Evolutionary conservation across 2,113 vertebrate genomes (phyloP), one percentile per base, ranked within the genome.

Genomic region (Uropsilus gracilis): DNA sequence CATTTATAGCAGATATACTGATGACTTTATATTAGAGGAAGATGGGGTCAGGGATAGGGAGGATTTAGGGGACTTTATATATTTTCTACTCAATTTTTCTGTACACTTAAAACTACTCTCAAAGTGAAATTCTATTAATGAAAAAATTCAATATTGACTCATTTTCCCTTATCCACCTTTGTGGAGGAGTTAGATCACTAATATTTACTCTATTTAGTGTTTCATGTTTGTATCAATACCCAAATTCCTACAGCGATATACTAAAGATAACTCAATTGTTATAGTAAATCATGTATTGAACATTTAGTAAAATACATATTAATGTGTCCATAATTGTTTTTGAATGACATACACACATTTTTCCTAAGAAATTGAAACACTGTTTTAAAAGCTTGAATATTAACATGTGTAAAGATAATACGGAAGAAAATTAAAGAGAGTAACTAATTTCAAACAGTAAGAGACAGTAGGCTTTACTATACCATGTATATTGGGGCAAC

Each of bases 401-500:
- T 8, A 90, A 14, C 44, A 42, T 81, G 14, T 73, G 37, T 72
- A 24, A 86, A 75, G 24, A 32, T 89, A 37, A 59, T 22, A 37
- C 42, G 42, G 32, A 77, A 90, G 39, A 44, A 61, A 92, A 84
- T 26, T 73, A 73, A 30, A 81, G 18, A 22, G 37, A 73, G n/a
- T 50, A 82, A 34, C 3, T 63, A 59, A 83, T 64, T 96, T 81
- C 82, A 71, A 69, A 83, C 30, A 78, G 50, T 82, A 86, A 11
- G 53, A 77, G 11, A 20, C 32, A 20, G 53, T 55, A 20, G 22
- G 20, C 22, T 55, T 55, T 55, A 55, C 22, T 55, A 55, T 55
- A 22, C 22, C 53, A 55, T 22, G 8, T 55, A 22, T 55, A 22
- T 55, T 55, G 1, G 20, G 53, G 53, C 22, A 5, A 55, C 20